These are phyloP conservation scores for Aspidoscelis tigris DNA, from an alignment of 2,113 vertebrate species.

Conservation along the genomic window DNA sequence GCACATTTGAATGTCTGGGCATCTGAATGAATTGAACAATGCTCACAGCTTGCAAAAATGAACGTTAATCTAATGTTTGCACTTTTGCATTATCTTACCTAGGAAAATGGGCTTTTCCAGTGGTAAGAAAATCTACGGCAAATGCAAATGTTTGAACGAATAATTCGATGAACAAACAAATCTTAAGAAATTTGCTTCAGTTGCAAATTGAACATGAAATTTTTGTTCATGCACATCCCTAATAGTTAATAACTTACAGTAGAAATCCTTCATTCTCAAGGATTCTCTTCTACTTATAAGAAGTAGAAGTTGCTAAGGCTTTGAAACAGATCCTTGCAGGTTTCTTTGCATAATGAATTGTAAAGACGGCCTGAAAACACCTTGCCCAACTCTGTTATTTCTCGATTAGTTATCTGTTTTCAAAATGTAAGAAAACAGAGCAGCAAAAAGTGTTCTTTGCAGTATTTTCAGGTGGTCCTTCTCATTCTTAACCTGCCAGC, in stretches of 20 bases:
- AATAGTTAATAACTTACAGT: not conserved
- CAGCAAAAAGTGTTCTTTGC: not conserved
- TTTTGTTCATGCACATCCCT: too few relatives aligned
- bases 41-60: too few relatives aligned
- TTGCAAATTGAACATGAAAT: too few relatives aligned
- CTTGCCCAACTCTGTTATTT: slow-evolving; percentile 5
- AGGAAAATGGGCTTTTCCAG: too few relatives aligned
- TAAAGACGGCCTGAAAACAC: slow-evolving; percentile 10
- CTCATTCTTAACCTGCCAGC: not conserved
- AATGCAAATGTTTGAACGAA: too few relatives aligned
- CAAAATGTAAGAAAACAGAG: not conserved
- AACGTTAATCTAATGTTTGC: too few relatives aligned
- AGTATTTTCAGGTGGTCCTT: not conserved
- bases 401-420: not conserved
- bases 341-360: slow-evolving; percentile 23
- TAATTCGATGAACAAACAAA: too few relatives aligned
- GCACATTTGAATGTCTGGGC: too few relatives aligned
- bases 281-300: not conserved
- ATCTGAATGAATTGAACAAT: too few relatives aligned
- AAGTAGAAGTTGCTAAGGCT: slow-evolving; percentile 1
- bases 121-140: too few relatives aligned
- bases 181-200: too few relatives aligned
- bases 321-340: slow-evolving; percentile 13
- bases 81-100: too few relatives aligned
- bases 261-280: slow-evolving; percentile 10